Evolutionary conservation across 2,797 vertebrate genomes (phyloP), one percentile per base, ranked within the genome.

Genomic region (Megaceryle alcyon): DNA sequence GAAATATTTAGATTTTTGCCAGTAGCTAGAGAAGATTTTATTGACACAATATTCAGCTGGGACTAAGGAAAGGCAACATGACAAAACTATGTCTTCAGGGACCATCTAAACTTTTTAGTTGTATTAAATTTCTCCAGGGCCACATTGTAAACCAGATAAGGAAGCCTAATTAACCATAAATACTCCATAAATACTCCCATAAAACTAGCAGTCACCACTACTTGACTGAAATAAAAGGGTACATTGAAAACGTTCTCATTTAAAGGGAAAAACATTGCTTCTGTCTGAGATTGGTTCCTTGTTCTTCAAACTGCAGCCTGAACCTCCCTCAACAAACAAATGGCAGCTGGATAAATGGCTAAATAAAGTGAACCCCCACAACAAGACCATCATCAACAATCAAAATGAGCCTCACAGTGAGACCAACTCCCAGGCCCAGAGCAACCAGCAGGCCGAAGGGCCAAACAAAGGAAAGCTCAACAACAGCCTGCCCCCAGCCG

Each of bases 271-370:
- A 83, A 12, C n/a, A 1, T 89, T 69, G 65, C 86, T 93, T 89
- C 60, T 87, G n/a, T 82, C 71, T 94, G 75, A 96, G 23, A 61
- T 59, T 88, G 94, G 59, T 81, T 93, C 54, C 69, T 81, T 86
- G 0, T 97, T 88, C 92, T 88, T 97, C 96, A 49, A 97, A 89
- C 80, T 93, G 41, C 93, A 99, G 99, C 99, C 99, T 7, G 99
- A 99, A 90, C 99, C 99, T 5, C 99, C 99, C 7, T 99, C 99
- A 18, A 99, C 99, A 72, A 99, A 99, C 97, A 99, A 99, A 96
- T 99, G 99, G 99, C 99, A 99, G 97, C 94, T 99, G 97, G 99
- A 99, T 97, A 99, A 99, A 97, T 99, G 99, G 99, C 97, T 99
- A 90, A 99, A 99, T 97, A 99, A 99, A 96, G 99, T 99, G 94